Percentiles rank a stretch among this genome's conserved stretches.
Conservation (phyloP, 2,113 vertebrate species). For the Cairina moschata region DNA sequence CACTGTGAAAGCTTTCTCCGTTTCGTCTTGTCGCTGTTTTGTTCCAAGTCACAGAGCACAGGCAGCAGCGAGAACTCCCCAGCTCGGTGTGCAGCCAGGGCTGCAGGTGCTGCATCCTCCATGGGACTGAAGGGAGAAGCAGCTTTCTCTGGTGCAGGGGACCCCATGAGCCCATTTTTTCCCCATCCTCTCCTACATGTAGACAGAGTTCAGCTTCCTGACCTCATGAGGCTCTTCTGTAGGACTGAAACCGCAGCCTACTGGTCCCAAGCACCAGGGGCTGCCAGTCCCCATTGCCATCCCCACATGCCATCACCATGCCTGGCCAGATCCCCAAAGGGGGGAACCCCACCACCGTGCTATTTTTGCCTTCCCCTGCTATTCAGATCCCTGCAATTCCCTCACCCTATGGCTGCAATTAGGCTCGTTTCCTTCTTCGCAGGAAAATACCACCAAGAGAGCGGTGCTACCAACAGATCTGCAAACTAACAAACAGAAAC, state of each 20-base stretch:
- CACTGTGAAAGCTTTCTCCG: not conserved
- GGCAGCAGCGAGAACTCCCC: not conserved
- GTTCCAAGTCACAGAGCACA: fast-evolving
- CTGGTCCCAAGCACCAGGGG: not conserved
- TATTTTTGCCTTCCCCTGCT: not conserved
- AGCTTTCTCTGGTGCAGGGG: fast-evolving
- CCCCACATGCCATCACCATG: not conserved
- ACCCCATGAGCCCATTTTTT: not conserved
- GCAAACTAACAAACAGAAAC: slow-evolving; percentile 28
- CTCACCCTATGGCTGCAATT: not conserved
- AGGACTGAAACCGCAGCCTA: not conserved
- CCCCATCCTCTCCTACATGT: not conserved
- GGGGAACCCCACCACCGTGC: not conserved
- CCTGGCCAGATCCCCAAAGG: fast-evolving
- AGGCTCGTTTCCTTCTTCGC: slow-evolving; percentile 9
- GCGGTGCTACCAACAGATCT: not conserved
- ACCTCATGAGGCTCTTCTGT: not conserved
- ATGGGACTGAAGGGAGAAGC: fast-evolving
- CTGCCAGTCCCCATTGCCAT: not conserved
- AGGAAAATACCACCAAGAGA: not conserved
- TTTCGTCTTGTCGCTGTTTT: not conserved
- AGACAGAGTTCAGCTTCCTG: not conserved
- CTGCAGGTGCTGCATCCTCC: fast-evolving
- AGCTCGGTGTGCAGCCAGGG: fast-evolving
- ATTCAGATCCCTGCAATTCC: not conserved